Conservation (phyloP, 23 tunicate genomes). For the Pegea sp. region DNA sequence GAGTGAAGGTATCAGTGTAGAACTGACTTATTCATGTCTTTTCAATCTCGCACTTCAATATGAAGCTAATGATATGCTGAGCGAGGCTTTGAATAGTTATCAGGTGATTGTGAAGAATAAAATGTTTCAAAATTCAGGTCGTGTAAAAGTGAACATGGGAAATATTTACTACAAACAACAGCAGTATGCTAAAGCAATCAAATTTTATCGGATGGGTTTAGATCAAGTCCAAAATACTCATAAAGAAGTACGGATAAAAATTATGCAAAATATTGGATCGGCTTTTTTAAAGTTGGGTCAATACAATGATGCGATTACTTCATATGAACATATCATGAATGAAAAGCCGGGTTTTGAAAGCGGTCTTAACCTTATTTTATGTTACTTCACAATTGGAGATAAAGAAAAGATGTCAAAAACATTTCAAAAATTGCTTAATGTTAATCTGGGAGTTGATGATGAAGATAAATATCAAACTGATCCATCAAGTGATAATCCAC, state of each 20-base stretch:
- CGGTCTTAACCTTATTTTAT: conserved; percentile 70
- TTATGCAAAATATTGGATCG: conserved; percentile 87
- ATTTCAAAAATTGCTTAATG: conserved; percentile 43
- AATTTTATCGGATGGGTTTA: conserved; percentile 85
- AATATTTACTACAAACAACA: conserved; percentile 82
- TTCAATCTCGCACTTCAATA: conserved; percentile 89
- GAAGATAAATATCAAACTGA: conserved; percentile 75
- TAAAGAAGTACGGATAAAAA: conserved; percentile 62
- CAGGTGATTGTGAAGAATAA: conserved; percentile 91
- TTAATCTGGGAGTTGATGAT: conserved; percentile 78
- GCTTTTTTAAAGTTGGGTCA: conserved; percentile 88
- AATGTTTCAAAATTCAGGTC: conserved; percentile 88
- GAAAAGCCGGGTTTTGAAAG: conserved; percentile 91
- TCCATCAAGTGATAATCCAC: conserved; percentile 39
- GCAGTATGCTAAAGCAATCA: conserved; percentile 51
- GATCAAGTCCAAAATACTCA: conserved; percentile 89
- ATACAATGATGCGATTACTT: conserved; percentile 80
- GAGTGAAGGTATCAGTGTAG: conserved; percentile 75
- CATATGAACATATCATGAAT: conserved; percentile 96
- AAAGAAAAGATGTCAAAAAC: conserved; percentile 78
- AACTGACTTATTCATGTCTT: conserved; percentile 68
- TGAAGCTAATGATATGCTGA: conserved; percentile 88
- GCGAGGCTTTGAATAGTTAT: conserved; percentile 82
- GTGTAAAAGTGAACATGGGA: conserved; percentile 92
- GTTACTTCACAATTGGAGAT: conserved; percentile 84